phyloP scores from a whole-genome alignment of 2,797 vertebrate genomes.

The Onychomys leucogaster region DNA sequence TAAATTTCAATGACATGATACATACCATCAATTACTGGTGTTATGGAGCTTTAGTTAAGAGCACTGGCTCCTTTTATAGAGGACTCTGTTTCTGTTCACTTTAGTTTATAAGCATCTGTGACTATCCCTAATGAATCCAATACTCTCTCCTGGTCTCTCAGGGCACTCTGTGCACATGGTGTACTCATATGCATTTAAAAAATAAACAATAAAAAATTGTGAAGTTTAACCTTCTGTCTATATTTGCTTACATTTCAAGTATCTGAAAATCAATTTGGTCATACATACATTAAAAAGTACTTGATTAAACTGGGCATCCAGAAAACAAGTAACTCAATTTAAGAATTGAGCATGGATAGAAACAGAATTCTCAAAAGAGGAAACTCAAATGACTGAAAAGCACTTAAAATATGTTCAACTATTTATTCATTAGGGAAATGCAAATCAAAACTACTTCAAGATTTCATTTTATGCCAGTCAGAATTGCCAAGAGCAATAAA shows the following conservation, averaged over 20 bases:
- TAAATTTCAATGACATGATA: not conserved
- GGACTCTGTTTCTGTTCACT: not conserved
- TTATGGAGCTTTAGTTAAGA: not conserved
- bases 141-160: no score
- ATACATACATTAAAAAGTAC: not conserved
- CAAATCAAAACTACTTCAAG: not conserved
- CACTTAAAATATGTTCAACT: not conserved
- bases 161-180: not conserved
- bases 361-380: not conserved
- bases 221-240: conserved; percentile 2
- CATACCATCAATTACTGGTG: not conserved
- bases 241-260: not conserved
- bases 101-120: not conserved
- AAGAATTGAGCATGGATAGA: not conserved
- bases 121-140: not conserved
- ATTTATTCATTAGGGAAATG: not conserved
- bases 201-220: not conserved
- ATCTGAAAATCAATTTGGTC: conserved; percentile 42
- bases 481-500: not conserved
- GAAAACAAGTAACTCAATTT: not conserved
- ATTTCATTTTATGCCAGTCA: not conserved
- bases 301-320: not conserved
- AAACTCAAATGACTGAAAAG: no score
- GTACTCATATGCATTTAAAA: not conserved
- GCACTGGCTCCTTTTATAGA: not conserved